phyloP scores from a whole-genome alignment of 2,113 vertebrate genomes.

The Sturnus vulgaris region DNA sequence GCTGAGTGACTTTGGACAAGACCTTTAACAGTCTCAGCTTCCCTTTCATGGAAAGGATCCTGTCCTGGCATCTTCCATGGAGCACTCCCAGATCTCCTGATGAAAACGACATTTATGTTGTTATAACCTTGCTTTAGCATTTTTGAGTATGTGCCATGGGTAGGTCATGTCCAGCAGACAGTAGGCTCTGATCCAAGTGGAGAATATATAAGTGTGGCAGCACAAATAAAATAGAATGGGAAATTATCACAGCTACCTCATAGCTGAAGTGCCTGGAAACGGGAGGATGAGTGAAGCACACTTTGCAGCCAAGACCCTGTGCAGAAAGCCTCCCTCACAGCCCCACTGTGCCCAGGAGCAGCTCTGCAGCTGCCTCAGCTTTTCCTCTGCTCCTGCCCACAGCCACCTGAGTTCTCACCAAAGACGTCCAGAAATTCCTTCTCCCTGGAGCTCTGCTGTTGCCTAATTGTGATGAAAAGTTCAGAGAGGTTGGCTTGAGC shows the following conservation, averaged over 20 bases:
- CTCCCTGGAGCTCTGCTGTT: not conserved
- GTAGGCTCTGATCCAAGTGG: not conserved
- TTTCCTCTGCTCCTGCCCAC: not conserved
- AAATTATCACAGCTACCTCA: not conserved
- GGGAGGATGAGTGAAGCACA: not conserved
- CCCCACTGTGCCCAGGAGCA: not conserved
- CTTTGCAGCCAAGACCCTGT: not conserved
- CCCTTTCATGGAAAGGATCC: not conserved
- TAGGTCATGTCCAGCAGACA: not conserved
- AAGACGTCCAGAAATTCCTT: not conserved
- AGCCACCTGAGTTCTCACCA: not conserved
- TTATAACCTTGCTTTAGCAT: not conserved
- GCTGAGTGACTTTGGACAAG: not conserved
- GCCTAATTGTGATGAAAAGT: not conserved
- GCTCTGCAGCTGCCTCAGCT: not conserved
- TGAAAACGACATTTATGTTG: not conserved
- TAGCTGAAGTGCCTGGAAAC: not conserved
- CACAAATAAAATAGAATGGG: not conserved
- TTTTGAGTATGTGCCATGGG: not conserved
- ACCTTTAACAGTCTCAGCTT: not conserved
- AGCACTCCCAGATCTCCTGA: not conserved
- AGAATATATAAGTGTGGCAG: not conserved
- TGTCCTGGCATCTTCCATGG: not conserved
- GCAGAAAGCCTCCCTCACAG: not conserved
- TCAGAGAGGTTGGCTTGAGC: not conserved